Base-by-base conservation (phyloP, 2,888 invertebrate genomes). In the Sphinx pinastri region DNA sequence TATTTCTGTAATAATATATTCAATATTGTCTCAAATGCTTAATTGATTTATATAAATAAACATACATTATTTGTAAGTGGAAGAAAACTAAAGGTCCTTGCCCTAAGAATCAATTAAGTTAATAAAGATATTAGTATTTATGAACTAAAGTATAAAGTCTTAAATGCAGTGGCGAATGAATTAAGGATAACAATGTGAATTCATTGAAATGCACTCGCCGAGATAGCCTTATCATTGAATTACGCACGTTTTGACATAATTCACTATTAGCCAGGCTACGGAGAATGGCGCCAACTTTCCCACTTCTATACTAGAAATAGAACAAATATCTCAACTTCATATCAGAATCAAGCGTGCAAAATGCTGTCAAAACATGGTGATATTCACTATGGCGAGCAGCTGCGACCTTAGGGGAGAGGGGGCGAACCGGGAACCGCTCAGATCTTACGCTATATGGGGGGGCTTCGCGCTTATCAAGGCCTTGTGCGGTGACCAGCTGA, bases 1-100 rank as follows among this genome's bases (percentile, higher is more conserved):
- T 59, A 59, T 13, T 59, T 59, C 25, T 25, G 11, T 14, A 59
- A 31, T 13, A 31, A 59, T 12, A 10, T 13, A 16, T 14, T 54
- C 54, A 54, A 59, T 14, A 59, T 12, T 59, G n/a, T 59, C 14
- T 31, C 31, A 31, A 51, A 51, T 13, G 51, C 51, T 13, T 8
- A 16, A 55, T 63, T 47, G 47, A 47, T 47, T 10, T 12, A 63
- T 63, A 63, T 63, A 63, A 47, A 47, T 47, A 63, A 63, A 63
- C 60, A 63, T 49, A 63, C 60, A 63, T 49, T 47, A 19, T 47
- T 49, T 13, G 49, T 63, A 49, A 68, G n/a, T 71, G 83, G 84
- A 85, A 84, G 76, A 84, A 80, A 80, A 80, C 81, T 79, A 80
- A 75, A 75, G 85, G 80, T 79, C 77, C 75, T 76, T 77, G 81